Conservation (phyloP, 2,888 invertebrate genomes). For the Drosophila birchii region DNA sequence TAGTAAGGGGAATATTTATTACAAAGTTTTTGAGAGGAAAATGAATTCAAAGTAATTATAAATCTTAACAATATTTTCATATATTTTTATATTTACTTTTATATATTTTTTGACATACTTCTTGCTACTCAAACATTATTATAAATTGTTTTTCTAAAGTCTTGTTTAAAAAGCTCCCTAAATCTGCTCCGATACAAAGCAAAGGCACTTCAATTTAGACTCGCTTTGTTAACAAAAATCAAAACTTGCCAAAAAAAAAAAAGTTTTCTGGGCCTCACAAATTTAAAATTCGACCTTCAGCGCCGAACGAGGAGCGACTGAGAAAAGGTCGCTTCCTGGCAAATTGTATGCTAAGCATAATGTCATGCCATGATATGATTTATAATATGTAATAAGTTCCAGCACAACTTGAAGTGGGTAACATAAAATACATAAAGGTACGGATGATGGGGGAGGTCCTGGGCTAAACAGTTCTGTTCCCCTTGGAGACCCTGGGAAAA, state of each 20-base stretch:
- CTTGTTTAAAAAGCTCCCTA: background rate
- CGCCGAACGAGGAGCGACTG: slow-evolving; percentile 14
- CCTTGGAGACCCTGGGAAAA: slow-evolving; percentile 9
- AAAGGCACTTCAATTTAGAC: slow-evolving; percentile 6
- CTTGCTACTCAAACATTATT: background rate
- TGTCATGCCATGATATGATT: slow-evolving; percentile 74
- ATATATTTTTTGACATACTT: background rate
- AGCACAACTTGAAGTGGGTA: slow-evolving; percentile 65
- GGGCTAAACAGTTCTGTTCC: background rate
- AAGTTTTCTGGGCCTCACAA: slow-evolving; percentile 14
- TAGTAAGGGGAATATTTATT: background rate
- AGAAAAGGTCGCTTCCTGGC: slow-evolving; percentile 53
- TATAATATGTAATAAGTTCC: slow-evolving; percentile 76
- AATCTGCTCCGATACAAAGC: background rate
- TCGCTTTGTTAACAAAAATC: background rate
- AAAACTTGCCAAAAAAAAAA: slow-evolving; percentile 1
- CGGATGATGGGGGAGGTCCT: background rate
- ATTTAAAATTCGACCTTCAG: slow-evolving; percentile 41
- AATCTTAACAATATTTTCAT: background rate
- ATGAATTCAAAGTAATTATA: no score
- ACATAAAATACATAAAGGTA: slow-evolving; percentile 59
- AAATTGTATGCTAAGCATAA: slow-evolving; percentile 69
- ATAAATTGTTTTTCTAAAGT: background rate
- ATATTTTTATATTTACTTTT: background rate
- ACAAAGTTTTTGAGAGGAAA: background rate